Base-by-base conservation (phyloP, 2,113 vertebrate genomes). In the Hyaena hyaena region DNA sequence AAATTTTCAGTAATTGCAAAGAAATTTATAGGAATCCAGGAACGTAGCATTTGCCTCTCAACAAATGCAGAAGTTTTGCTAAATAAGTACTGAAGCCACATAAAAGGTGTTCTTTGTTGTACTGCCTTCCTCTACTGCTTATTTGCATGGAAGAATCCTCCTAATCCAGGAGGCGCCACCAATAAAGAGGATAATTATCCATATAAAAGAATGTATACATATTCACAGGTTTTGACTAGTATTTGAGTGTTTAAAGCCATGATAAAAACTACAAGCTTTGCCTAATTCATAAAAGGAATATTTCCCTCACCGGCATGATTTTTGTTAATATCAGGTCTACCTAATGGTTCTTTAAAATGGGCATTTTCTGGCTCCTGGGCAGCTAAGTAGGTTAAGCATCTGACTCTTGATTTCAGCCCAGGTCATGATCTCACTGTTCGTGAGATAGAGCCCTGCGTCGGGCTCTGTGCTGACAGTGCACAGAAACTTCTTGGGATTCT, bases 121-220 rank as follows among this genome's bases (percentile, higher is more conserved):
- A 76, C 97, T 88, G 94, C 95, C 95, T 98, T 96, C 97, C 94
- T 96, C 76, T 96, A 53, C 97, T 93, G 92, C 97, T 97, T 95
- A 98, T 98, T 98, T 99, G 98, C 98, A 98, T 98, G 97, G 82
- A 96, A 97, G 97, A 98, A 98, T 98, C 98, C 97, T 98, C 98
- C 98, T 99, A 99, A 99, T 99, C 99, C 99, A 98, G 87, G 97
- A 99, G 99, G 99, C 98, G 98, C 99, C 99, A 98, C 97, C 96
- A 97, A 93, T 98, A 98, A 99, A 98, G 98, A 93, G 98, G 98
- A 96, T 98, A 98, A 98, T 99, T 99, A 98, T 98, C 97, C 97
- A 98, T 97, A 97, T 96, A 90, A 98, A 99, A 98, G 98, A 98
- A 98, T 98, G 98, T 97, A 94, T 97, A 98, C 98, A 97, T 98